phyloP scores from a whole-genome alignment of 2,797 vertebrate species.

The Arnoldichthys spilopterus region DNA sequence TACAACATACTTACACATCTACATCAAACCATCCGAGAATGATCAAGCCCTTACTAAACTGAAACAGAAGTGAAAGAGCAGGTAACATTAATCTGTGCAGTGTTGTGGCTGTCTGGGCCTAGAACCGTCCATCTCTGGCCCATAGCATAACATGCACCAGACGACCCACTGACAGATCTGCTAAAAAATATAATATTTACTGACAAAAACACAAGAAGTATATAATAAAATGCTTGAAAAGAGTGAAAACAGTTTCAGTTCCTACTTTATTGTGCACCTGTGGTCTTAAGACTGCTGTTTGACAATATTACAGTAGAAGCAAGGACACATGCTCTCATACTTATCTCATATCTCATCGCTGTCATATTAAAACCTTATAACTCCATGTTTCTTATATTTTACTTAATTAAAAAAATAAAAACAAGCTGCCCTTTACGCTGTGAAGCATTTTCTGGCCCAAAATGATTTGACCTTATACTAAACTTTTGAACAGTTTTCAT shows the following conservation, averaged over 20 bases:
- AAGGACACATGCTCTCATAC: not conserved
- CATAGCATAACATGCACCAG: not conserved
- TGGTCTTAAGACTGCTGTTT: not conserved
- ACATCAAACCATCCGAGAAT: not conserved
- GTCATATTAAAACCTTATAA: not conserved
- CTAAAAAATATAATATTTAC: no score
- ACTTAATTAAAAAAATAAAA: no score
- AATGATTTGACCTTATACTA: not conserved
- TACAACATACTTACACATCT: not conserved
- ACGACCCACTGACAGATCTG: no score
- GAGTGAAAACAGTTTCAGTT: constrained; percentile 26
- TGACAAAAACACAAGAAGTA: not conserved
- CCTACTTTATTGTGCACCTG: constrained; percentile 1
- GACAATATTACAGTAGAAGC: not conserved
- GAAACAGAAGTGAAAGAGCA: not conserved
- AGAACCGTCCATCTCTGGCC: not conserved
- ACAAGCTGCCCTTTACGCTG: not conserved
- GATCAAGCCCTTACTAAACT: not conserved
- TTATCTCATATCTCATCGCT: not conserved
- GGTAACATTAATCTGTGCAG: not conserved
- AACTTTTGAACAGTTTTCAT: no score
- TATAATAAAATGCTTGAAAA: not conserved
- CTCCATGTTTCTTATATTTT: not conserved
- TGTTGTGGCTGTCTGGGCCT: not conserved
- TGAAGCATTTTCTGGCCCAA: not conserved